A percentile compares a stretch with the other conserved stretches of the same genome.
phyloP scores from a whole-genome alignment of 2,888 invertebrate species.

The Orthosia gothica region DNA sequence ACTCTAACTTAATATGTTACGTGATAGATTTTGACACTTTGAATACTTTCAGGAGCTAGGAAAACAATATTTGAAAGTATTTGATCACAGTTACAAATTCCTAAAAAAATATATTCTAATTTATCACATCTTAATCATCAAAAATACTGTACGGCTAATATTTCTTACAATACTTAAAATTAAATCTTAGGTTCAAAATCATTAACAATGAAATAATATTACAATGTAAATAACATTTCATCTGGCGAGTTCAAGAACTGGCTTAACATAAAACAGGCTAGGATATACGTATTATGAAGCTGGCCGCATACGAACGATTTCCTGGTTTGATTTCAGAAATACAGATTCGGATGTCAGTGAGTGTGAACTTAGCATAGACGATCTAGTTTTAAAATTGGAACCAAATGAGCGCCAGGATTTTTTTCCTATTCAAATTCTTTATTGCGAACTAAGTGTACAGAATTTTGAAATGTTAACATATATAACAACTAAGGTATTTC shows the following conservation, averaged over 20 bases:
- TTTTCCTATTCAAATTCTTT: no score
- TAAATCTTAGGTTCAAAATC: background rate
- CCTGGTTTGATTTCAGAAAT: background rate
- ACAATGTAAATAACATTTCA: no score
- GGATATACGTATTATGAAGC: background rate
- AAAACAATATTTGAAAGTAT: background rate
- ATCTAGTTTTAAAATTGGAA: no score
- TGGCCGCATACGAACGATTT: background rate
- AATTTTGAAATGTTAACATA: no score
- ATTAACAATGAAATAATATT: background rate
- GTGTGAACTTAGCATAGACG: no score
- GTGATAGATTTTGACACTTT: background rate
- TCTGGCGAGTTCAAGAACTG: background rate
- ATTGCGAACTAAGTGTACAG: no score
- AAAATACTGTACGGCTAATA: background rate
- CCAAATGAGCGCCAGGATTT: no score
- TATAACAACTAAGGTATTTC: no score
- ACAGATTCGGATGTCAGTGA: background rate
- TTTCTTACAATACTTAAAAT: no score
- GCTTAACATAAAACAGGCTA: background rate
- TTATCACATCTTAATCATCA: slow-evolving; percentile 1
- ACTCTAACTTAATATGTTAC: no score
- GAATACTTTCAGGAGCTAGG: background rate
- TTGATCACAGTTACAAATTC: slow-evolving; percentile 9
- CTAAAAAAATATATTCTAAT: background rate